A percentile compares a stretch with the other conserved stretches of the same genome.
Conservation (phyloP, 2,113 vertebrate genomes). For the Chamaea fasciata region DNA sequence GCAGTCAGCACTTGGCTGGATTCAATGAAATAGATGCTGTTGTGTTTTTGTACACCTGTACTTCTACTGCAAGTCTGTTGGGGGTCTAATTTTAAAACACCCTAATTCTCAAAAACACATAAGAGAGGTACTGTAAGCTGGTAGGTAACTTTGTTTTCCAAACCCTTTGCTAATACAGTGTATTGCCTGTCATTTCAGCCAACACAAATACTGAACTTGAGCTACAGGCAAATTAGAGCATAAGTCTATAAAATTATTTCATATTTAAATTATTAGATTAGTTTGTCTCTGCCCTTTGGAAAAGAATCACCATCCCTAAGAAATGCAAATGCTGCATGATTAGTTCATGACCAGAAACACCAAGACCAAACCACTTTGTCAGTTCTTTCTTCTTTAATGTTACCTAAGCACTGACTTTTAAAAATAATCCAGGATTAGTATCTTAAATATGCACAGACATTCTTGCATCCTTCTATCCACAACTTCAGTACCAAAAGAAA, state of each 20-base stretch:
- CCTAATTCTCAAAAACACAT: not conserved
- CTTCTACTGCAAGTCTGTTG: not conserved
- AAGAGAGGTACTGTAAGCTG: not conserved
- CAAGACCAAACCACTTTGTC: not conserved
- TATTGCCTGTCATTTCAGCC: not conserved
- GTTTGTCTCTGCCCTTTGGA: not conserved
- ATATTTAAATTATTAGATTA: not conserved
- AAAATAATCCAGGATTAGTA: not conserved
- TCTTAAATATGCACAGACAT: not conserved
- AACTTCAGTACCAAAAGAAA: not conserved
- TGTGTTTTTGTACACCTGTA: not conserved
- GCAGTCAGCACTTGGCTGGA: not conserved
- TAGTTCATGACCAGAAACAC: not conserved
- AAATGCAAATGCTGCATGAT: not conserved
- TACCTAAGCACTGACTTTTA: not conserved
- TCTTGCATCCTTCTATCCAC: not conserved
- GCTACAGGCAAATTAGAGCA: not conserved
- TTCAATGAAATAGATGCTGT: not conserved
- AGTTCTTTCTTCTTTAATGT: not conserved
- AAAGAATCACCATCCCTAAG: not conserved
- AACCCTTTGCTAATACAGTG: not conserved
- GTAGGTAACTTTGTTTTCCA: not conserved
- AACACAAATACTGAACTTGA: not conserved
- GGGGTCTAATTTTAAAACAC: not conserved
- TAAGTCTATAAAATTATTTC: not conserved